Evolutionary conservation across 2,888 invertebrate species (phyloP).

Genomic region (Cerastoderma edule): DNA sequence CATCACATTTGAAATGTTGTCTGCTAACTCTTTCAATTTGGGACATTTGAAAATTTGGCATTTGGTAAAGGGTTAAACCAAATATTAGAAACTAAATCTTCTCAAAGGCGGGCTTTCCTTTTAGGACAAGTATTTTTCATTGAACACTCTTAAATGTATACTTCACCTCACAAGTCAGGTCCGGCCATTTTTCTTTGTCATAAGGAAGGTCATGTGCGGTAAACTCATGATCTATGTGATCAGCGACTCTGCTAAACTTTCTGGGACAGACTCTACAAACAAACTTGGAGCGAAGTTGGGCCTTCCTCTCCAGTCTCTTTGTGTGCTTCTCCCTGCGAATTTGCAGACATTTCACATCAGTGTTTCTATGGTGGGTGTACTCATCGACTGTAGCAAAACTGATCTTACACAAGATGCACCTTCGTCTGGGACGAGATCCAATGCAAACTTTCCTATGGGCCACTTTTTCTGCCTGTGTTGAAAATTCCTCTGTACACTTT

Average conservation of each 20-base stretch:
- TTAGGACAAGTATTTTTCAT: too few relatives aligned
- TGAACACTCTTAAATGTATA: too few relatives aligned
- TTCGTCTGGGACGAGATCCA: slow-evolving; percentile 32
- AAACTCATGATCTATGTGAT: slow-evolving; percentile 47
- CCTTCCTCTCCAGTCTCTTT: slow-evolving; percentile 30
- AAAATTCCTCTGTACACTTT: slow-evolving; percentile 17
- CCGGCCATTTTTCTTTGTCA: slow-evolving; percentile 51
- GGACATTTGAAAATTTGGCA: too few relatives aligned
- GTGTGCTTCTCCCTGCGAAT: slow-evolving; percentile 28
- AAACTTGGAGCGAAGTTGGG: slow-evolving; percentile 32
- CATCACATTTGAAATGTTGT: too few relatives aligned
- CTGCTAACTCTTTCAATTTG: too few relatives aligned
- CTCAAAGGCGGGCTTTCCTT: too few relatives aligned
- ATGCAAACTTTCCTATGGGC: slow-evolving; percentile 28
- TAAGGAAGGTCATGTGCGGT: slow-evolving; percentile 44
- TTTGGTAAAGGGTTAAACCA: not conserved
- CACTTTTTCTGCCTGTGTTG: not conserved
- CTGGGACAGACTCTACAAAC: slow-evolving; percentile 41
- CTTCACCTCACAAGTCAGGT: slow-evolving; percentile 44
- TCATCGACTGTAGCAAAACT: slow-evolving; percentile 36
- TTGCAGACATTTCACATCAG: slow-evolving; percentile 29
- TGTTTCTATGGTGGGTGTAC: slow-evolving; percentile 40
- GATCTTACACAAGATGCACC: slow-evolving; percentile 35
- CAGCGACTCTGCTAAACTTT: slow-evolving; percentile 39
- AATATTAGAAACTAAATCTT: too few relatives aligned